Evolutionary conservation across 2,888 invertebrate species (phyloP).

Genomic region (Belgica antarctica): DNA sequence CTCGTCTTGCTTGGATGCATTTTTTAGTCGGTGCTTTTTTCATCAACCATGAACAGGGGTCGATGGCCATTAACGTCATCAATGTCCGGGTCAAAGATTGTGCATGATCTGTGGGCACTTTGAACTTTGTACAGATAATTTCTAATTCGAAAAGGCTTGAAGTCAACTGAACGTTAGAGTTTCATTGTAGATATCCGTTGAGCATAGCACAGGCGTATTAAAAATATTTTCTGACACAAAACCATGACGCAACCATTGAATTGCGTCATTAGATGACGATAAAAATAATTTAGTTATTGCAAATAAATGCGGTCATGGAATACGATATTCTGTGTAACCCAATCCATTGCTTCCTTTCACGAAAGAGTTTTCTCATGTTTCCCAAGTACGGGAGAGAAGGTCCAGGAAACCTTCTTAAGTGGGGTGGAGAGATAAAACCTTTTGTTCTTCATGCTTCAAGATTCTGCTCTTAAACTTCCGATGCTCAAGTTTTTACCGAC

Average conservation of each 20-base stretch:
- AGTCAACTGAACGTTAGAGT: not conserved
- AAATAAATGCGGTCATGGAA: constrained; percentile 30
- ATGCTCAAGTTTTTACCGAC: not conserved
- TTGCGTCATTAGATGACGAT: too few species aligned
- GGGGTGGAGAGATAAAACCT: constrained; percentile 12
- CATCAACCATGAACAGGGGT: not conserved
- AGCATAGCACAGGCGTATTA: not conserved
- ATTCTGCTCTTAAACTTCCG: constrained; percentile 11
- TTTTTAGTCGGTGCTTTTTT: not conserved
- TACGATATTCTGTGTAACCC: constrained; percentile 23
- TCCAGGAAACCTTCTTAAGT: constrained; percentile 28
- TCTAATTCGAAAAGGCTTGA: not conserved
- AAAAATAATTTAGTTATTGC: not conserved
- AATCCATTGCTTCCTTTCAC: constrained; percentile 32
- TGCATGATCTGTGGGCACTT: too few species aligned
- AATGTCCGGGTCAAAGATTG: too few species aligned
- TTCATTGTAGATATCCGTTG: not conserved
- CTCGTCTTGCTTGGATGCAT: not conserved
- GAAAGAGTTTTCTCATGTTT: constrained; percentile 36
- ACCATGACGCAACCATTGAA: too few species aligned
- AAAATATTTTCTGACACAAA: not conserved
- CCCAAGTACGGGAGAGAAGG: too few species aligned
- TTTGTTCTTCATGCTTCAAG: constrained; percentile 24
- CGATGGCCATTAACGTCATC: too few species aligned
- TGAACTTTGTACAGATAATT: too few species aligned